These are phyloP conservation scores for Drosophila paramelanica DNA, from an alignment of 2,888 invertebrate genomes.

Conservation along the genomic window DNA sequence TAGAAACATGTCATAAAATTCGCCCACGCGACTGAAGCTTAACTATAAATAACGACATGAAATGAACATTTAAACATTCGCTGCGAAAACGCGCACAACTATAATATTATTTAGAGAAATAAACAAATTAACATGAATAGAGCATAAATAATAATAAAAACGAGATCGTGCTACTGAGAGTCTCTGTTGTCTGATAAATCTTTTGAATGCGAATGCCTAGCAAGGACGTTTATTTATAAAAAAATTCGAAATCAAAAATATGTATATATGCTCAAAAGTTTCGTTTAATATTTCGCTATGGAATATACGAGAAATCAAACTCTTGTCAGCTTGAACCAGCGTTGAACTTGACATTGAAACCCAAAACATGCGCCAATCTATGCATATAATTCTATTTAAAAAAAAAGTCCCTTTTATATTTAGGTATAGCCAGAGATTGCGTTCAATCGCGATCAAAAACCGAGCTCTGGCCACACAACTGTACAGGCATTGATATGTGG, in stretches of 20 bases:
- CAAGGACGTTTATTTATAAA: slow-evolving; percentile 81
- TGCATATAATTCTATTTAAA: slow-evolving; percentile 11
- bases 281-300: background rate
- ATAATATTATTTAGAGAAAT: slow-evolving; percentile 38
- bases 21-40: slow-evolving; percentile 41
- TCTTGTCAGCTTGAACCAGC: slow-evolving; percentile 41
- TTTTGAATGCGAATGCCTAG: slow-evolving; percentile 47
- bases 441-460: slow-evolving; percentile 4
- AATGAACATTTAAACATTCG: slow-evolving; percentile 55
- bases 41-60: slow-evolving; percentile 61
- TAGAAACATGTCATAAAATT: slow-evolving; percentile 7
- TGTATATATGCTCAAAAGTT: slow-evolving; percentile 12
- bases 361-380: slow-evolving; percentile 46
- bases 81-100: slow-evolving; percentile 62
- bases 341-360: slow-evolving; percentile 79
- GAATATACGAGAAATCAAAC: slow-evolving; percentile 21
- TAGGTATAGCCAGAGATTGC: slow-evolving; percentile 26
- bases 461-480: slow-evolving; percentile 53
- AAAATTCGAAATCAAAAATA: slow-evolving; percentile 9
- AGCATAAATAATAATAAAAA: slow-evolving; percentile 29
- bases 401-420: slow-evolving; percentile 15
- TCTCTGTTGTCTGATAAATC: slow-evolving; percentile 40
- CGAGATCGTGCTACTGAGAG: slow-evolving; percentile 25
- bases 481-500: slow-evolving; percentile 49
- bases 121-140: slow-evolving; percentile 35